Conservation (phyloP, 2,888 invertebrate species). For the Drosophila lutescens region DNA sequence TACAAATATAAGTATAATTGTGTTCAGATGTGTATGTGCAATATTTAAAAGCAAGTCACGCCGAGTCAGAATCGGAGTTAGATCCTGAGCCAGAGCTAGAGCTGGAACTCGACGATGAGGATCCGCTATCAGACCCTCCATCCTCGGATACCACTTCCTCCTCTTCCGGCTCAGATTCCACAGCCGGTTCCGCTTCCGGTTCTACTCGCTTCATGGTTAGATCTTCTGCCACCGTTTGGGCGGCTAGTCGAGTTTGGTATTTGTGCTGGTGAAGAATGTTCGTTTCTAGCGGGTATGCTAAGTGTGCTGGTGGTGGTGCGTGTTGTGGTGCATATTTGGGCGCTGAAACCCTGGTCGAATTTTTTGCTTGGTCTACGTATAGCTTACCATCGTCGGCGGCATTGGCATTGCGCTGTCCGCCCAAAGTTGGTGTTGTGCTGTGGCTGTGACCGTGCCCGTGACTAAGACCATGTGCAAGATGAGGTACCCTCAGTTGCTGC, state of each 20-base stretch:
- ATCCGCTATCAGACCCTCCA: conserved; percentile 12
- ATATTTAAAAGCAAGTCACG: conserved; percentile 16
- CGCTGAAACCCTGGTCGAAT: conserved; percentile 29
- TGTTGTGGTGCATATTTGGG: conserved; percentile 44
- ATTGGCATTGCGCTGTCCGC: conserved; percentile 48
- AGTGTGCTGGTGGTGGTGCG: conserved; percentile 53
- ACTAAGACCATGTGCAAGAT: conserved; percentile 43
- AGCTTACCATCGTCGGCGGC: conserved; percentile 72
- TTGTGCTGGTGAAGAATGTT: conserved; percentile 28
- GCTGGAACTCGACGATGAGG: conserved; percentile 40
- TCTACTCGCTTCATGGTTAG: conserved; percentile 56
- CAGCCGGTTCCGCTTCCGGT: conserved; percentile 8
- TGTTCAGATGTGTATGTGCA: not conserved
- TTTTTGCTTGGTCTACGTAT: conserved; percentile 56
- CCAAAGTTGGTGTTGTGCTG: conserved; percentile 63
- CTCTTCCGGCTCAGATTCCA: conserved; percentile 24
- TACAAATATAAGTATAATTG: conserved; percentile 4
- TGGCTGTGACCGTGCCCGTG: conserved; percentile 22
- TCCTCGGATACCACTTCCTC: conserved; percentile 3
- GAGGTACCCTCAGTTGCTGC: conserved; percentile 40
- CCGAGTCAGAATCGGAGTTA: conserved; percentile 24
- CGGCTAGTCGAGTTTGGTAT: conserved; percentile 55
- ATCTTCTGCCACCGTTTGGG: conserved; percentile 69
- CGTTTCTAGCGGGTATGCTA: conserved; percentile 25
- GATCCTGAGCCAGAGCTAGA: conserved; percentile 21